phyloP scores from a whole-genome alignment of 1,140 invertebrate species.

The Drosophila ohnishii region DNA sequence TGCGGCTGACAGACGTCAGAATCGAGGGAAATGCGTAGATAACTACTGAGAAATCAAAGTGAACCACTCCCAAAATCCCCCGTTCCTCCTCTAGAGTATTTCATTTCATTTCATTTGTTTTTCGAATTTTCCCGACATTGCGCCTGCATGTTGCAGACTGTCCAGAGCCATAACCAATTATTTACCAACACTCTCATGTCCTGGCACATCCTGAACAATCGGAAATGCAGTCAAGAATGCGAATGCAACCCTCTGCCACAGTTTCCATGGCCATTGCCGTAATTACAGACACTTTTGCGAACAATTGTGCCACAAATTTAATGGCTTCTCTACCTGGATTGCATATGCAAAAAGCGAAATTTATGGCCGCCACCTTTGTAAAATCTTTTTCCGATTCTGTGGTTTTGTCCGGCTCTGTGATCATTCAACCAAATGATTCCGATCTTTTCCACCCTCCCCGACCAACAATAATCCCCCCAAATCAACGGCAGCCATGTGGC shows the following conservation, averaged over 20 bases:
- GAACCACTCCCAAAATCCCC: conserved; percentile 25
- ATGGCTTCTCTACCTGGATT: conserved; percentile 69
- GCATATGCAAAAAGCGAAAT: conserved; percentile 47
- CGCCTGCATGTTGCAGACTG: conserved; percentile 31
- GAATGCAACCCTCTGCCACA: conserved; percentile 37
- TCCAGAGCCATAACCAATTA: conserved; percentile 70
- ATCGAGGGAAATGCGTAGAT: conserved; percentile 69
- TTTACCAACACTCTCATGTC: conserved; percentile 67
- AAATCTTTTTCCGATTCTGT: conserved; percentile 52
- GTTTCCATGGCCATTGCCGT: conserved; percentile 53
- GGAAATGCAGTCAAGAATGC: conserved; percentile 69
- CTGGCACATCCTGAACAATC: conserved; percentile 65
- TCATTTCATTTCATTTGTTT: conserved; percentile 55
- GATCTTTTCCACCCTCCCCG: conserved; percentile 24
- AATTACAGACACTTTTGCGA: conserved; percentile 76
- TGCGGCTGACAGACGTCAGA: conserved; percentile 75
- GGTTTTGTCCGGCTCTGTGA: conserved; percentile 33
- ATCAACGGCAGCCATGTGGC: conserved; percentile 21
- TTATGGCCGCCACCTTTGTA: conserved; percentile 28
- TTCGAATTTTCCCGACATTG: conserved; percentile 29
- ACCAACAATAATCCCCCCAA: conserved; percentile 11
- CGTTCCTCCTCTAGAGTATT: conserved; percentile 7
- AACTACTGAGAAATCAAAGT: conserved; percentile 66
- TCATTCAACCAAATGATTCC: conserved; percentile 43
- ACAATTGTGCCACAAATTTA: conserved; percentile 76